Conservation (phyloP, 2,888 invertebrate species). For the Allygus modestus region DNA sequence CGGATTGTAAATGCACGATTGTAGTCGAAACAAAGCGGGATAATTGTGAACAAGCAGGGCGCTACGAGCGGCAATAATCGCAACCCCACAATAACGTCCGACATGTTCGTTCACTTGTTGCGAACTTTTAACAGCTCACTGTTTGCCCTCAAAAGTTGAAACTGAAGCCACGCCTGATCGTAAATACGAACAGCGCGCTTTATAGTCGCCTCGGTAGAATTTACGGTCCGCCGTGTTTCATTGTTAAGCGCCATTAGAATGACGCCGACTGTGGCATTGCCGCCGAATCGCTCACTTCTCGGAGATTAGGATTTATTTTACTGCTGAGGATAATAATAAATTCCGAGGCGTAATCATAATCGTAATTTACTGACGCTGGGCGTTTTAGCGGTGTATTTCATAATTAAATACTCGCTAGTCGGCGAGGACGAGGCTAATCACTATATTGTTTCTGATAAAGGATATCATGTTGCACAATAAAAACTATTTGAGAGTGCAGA, state of each 20-base stretch:
- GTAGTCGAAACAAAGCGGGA: constrained; percentile 5
- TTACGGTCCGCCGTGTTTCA: constrained; percentile 43
- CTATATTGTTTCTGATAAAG: too few relatives aligned
- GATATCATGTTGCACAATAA: too few relatives aligned
- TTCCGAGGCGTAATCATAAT: not conserved
- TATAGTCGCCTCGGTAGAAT: not conserved
- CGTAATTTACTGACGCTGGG: constrained; percentile 17
- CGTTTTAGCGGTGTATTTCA: constrained; percentile 1
- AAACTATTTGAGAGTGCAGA: too few relatives aligned
- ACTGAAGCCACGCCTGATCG: constrained; percentile 30
- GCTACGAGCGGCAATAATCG: not conserved
- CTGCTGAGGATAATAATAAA: constrained; percentile 16
- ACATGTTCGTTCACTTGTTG: constrained; percentile 10
- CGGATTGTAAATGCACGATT: not conserved
- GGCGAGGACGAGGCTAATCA: too few relatives aligned
- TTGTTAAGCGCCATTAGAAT: constrained; percentile 49
- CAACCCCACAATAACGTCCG: not conserved
- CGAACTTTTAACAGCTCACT: constrained; percentile 41
- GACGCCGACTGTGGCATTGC: not conserved
- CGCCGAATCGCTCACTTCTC: constrained; percentile 28
- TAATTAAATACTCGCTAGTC: not conserved
- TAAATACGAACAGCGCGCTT: constrained; percentile 19
- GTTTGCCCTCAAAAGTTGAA: constrained; percentile 27
- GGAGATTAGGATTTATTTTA: constrained; percentile 45
- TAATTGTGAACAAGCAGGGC: not conserved